Conservation (phyloP, 2,888 invertebrate species). For the Pecten maximus region DNA sequence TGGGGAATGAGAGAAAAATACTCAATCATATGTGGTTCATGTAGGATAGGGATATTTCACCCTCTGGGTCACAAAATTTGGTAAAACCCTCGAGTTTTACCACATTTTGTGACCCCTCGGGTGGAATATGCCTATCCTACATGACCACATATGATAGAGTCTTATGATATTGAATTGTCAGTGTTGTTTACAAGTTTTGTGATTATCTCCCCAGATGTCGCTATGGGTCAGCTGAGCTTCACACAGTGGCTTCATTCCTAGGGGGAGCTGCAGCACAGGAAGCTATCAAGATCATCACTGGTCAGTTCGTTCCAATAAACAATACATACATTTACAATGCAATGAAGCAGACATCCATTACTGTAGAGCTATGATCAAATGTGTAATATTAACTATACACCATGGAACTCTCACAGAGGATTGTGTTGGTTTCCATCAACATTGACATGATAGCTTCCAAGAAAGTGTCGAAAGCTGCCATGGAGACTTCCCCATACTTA, state of each 20-base stretch:
- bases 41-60: too few relatives aligned
- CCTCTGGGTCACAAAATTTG: too few relatives aligned
- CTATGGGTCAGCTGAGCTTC: slow-evolving; percentile 96
- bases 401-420: not conserved
- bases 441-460: not conserved
- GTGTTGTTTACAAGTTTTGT: not conserved
- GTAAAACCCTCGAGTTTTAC: too few relatives aligned
- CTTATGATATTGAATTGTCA: not conserved
- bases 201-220: slow-evolving; percentile 83
- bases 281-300: slow-evolving; percentile 95
- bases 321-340: slow-evolving; percentile 98
- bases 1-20: too few relatives aligned
- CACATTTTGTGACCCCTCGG: too few relatives aligned
- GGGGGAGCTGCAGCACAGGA: slow-evolving; percentile 98
- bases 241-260: slow-evolving; percentile 95
- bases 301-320: slow-evolving; percentile 97
- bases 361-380: slow-evolving; percentile 70
- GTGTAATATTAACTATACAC: not conserved
- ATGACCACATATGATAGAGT: too few relatives aligned
- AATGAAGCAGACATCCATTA: slow-evolving; percentile 89
- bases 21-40: too few relatives aligned
- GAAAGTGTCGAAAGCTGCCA: not conserved
- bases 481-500: too few relatives aligned
- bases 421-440: too few relatives aligned
- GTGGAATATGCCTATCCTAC: too few relatives aligned